Base-by-base conservation (phyloP, 2,113 vertebrate genomes). In the Thamnophis sirtalis region DNA sequence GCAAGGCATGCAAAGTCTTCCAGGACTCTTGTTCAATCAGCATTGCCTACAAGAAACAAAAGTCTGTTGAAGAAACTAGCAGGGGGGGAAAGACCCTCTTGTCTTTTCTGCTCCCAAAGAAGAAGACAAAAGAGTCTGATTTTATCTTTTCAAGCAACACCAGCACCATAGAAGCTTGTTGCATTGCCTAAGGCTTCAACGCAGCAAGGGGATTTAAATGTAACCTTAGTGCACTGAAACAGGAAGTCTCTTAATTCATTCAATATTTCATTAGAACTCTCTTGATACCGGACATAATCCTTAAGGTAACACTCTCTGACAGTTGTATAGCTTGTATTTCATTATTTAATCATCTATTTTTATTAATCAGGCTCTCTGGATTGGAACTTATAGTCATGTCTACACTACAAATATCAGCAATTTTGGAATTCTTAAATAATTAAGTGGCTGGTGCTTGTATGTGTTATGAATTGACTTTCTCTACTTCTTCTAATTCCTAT, bases 341-440 rank as follows among this genome's bases (percentile, higher is more conserved):
- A 97, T 97, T 97, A 97, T 97, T 97, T 96, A 97, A 96, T 96
- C 95, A 96, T 95, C 94, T 95, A 90, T 95, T 97, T 94, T 96
- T 92, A 93, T 91, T 95, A 94, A 94, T 93, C 95, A 60, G 94
- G 94, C 94, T 97, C 95, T 95, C 95, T 86, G 90, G 95, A 91
- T 95, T 84, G 96, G 90, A 95, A 93, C 87, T 93, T 95, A 95
- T 95, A 96, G 96, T 95, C 89, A 96, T 90, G 88, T 96, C 96
- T 94, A 95, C 93, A 91, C 95, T 95, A 93, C 95, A 97, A 96
- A 91, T 92, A 90, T 92, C 95, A 93, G 90, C 91, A 96, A 91
- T 96, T 94, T 93, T 96, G 93, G 93, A 95, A 91, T 93, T 96
- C 89, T 94, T 96, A 93, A 97, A 97, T 97, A 97, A 96, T 96